Evolutionary conservation across 2,113 vertebrate species (phyloP).

Genomic region (Phocoena sinus): DNA sequence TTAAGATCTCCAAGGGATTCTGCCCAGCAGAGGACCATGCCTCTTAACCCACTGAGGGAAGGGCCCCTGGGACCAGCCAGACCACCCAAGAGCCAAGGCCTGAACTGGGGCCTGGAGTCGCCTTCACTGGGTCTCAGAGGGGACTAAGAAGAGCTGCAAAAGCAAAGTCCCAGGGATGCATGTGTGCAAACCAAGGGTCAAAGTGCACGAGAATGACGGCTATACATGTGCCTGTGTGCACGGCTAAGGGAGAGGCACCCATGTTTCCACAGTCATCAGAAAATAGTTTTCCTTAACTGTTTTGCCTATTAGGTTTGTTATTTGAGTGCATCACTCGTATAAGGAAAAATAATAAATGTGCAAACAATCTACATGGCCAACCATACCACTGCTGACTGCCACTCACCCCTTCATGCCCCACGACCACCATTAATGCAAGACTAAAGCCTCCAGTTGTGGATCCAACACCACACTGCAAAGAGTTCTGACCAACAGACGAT

Average conservation of each 20-base stretch:
- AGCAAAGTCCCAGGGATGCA: neutral
- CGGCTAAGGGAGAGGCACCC: neutral
- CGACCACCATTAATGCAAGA: fast-evolving
- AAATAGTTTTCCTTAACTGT: neutral
- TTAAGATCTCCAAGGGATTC: neutral
- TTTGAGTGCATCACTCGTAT: neutral
- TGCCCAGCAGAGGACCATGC: neutral
- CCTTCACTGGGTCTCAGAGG: neutral
- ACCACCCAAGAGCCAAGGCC: neutral
- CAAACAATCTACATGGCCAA: neutral
- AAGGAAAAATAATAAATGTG: neutral
- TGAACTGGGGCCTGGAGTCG: neutral
- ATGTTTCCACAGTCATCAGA: neutral
- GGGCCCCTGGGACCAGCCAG: neutral
- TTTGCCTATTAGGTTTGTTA: neutral
- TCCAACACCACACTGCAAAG: neutral
- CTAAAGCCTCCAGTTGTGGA: neutral
- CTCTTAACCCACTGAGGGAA: neutral
- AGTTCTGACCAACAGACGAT: neutral
- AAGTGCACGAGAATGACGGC: neutral
- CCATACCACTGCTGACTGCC: too few relatives aligned
- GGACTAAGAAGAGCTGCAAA: neutral
- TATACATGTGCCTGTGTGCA: fast-evolving
- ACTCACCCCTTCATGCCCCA: fast-evolving
- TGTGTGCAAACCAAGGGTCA: fast-evolving